Evolutionary conservation across 1,140 invertebrate species (phyloP).

Genomic region (Drosophila lowei): DNA sequence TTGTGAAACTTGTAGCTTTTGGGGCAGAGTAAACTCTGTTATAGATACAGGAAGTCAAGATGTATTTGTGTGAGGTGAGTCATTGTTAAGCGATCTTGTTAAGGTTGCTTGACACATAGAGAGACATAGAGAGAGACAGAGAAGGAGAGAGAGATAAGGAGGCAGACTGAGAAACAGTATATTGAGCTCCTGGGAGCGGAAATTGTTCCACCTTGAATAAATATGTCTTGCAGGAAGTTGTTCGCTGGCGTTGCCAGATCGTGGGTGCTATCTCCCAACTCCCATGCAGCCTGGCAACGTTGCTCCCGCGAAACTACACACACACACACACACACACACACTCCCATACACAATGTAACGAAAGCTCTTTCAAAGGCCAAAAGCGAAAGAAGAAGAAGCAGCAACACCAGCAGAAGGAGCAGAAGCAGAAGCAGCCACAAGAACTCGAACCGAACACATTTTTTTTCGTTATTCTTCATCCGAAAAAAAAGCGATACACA

Average conservation of each 20-base stretch:
- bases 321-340: constrained; percentile 22
- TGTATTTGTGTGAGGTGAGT: no score
- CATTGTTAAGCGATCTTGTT: no score
- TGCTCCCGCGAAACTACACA: background rate
- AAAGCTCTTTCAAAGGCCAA: constrained; percentile 54
- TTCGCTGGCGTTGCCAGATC: constrained; percentile 59
- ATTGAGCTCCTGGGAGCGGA: no score
- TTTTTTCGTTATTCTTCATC: constrained; percentile 42
- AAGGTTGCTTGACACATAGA: no score
- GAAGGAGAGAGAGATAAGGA: no score
- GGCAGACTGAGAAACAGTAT: no score
- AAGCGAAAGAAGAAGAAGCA: constrained; percentile 12
- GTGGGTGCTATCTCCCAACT: background rate
- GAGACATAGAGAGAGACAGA: no score
- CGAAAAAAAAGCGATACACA: constrained; percentile 74
- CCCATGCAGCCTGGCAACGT: constrained; percentile 23
- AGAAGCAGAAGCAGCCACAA: constrained; percentile 39
- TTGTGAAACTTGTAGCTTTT: constrained; percentile 63
- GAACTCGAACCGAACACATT: constrained; percentile 42
- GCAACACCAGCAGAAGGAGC: constrained; percentile 20
- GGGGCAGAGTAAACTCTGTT: constrained; percentile 53
- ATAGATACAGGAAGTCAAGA: constrained; percentile 64
- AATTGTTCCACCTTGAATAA: no score
- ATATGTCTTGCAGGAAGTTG: no score
- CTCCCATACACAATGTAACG: constrained; percentile 51